These are phyloP conservation scores for Drosophila parthenogenetica DNA, from an alignment of 2,888 invertebrate genomes.

Conservation along the genomic window DNA sequence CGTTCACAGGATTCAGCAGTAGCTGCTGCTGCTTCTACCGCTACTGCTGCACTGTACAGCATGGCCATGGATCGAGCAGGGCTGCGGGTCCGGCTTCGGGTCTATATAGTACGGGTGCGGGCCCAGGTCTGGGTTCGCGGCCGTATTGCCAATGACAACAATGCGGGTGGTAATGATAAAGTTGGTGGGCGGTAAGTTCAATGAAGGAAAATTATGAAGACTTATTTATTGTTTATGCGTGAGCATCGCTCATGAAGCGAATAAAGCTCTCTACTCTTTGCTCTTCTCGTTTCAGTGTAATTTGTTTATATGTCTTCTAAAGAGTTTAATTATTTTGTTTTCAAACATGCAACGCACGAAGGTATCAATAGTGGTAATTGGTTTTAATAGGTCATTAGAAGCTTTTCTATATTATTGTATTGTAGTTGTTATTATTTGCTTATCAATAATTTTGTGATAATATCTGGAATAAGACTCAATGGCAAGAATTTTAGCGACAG, in stretches of 20 bases:
- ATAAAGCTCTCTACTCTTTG: constrained; percentile 19
- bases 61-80: constrained; percentile 57
- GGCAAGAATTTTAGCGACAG: too few species aligned
- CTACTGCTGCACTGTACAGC: constrained; percentile 60
- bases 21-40: constrained; percentile 41
- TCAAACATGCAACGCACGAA: neutral
- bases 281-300: constrained; percentile 31
- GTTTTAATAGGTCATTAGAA: neutral
- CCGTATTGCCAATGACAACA: constrained; percentile 77
- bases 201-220: constrained; percentile 81
- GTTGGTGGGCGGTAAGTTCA: constrained; percentile 68
- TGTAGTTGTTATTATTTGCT: too few species aligned
- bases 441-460: too few species aligned
- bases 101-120: constrained; percentile 12
- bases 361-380: constrained; percentile 3
- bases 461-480: too few species aligned
- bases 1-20: constrained; percentile 76
- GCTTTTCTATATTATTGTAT: neutral
- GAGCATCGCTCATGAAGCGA: constrained; percentile 71
- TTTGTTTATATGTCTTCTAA: constrained; percentile 24
- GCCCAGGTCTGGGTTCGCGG: constrained; percentile 34
- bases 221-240: constrained; percentile 81
- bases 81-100: constrained; percentile 17
- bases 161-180: constrained; percentile 70
- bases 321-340: constrained; percentile 21